Base-by-base conservation (phyloP, 2,113 vertebrate genomes). In the Tinamus guttatus region DNA sequence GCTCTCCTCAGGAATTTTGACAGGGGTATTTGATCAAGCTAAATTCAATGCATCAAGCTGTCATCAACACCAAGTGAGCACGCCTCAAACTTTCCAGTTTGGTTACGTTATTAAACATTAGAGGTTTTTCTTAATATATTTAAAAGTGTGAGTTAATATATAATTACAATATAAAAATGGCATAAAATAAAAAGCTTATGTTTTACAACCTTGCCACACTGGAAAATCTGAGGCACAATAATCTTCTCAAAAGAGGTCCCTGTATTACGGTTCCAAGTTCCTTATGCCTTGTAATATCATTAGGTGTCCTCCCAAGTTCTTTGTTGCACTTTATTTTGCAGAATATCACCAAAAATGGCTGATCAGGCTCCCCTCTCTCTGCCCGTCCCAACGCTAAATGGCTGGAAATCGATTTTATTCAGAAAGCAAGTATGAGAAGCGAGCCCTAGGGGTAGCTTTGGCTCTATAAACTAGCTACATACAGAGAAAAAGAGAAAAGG, bases 61-160 rank as follows among this genome's bases (percentile, higher is more conserved):
- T 95, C 94, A 94, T 86, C 93, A 86, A 84, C 74, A 21, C 74
- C 77, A 73, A 96, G 86, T 3, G 88, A 59, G 43, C 69, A 65
- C 40, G 74, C 88, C 80, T 97, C 95, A 96, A 81, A 96, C 89
- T 96, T 96, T 97, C 94, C 96, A 97, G 93, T 90, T 94, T 92
- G 93, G 88, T 71, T 40, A 86, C 77, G 86, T 89, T 94, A 87
- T 13, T 96, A 86, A 96, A 92, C 62, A 62, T 86, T 75, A 60
- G 51, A 30, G 69, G 36, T 84, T 90, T 84, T 88, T 73, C 30
- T 58, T 58, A 58, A 90, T 94, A 68, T 36, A 65, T 78, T 68
- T 88, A 69, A 86, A 86, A 96, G 90, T 34, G 69, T 2, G 11
- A 95, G 93, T 83, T 95, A 93, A 95, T 93, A 90, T 88, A 93